Percentiles rank a stretch among this genome's conserved stretches.
Evolutionary conservation across 2,888 invertebrate genomes (phyloP).

Genomic region (Synanthedon vespiformis): DNA sequence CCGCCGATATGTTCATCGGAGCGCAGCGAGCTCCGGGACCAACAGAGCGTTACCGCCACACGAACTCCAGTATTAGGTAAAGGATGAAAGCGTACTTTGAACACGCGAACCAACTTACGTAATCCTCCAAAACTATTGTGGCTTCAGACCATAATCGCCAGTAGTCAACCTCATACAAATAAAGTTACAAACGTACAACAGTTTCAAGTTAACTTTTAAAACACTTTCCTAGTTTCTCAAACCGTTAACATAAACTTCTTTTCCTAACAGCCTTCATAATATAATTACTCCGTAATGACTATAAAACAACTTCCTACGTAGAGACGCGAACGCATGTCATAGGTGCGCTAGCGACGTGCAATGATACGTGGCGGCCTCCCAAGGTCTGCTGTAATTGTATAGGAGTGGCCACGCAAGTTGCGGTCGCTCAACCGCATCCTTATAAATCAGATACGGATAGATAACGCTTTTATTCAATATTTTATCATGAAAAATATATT

Average conservation of each 20-base stretch:
- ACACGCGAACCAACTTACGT: conserved; percentile 1
- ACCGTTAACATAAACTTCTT: no score
- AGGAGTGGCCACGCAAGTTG: conserved; percentile 8
- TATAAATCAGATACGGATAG: conserved; percentile 14
- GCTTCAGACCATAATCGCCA: not conserved
- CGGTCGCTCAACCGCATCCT: conserved; percentile 11
- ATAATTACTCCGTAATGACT: conserved; percentile 40
- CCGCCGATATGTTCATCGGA: conserved; percentile 26
- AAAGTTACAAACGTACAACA: no score
- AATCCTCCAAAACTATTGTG: conserved; percentile 2
- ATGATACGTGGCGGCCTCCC: conserved; percentile 16
- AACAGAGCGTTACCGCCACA: conserved; percentile 38
- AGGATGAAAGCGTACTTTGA: conserved; percentile 5
- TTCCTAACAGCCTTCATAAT: no score
- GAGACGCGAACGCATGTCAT: conserved; percentile 20
- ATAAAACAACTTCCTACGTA: conserved; percentile 37
- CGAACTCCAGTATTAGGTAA: conserved; percentile 26
- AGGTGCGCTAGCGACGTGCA: conserved; percentile 8
- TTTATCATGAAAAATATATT: no score
- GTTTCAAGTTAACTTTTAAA: no score
- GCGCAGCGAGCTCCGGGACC: conserved; percentile 35
- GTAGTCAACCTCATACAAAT: no score
- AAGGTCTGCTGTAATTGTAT: conserved; percentile 28
- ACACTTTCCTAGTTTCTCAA: no score
- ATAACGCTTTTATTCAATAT: no score